Percentiles rank a stretch among this genome's conserved stretches.
Evolutionary conservation across 2,797 vertebrate genomes (phyloP).

Genomic region (Ctenosaura bakeri): DNA sequence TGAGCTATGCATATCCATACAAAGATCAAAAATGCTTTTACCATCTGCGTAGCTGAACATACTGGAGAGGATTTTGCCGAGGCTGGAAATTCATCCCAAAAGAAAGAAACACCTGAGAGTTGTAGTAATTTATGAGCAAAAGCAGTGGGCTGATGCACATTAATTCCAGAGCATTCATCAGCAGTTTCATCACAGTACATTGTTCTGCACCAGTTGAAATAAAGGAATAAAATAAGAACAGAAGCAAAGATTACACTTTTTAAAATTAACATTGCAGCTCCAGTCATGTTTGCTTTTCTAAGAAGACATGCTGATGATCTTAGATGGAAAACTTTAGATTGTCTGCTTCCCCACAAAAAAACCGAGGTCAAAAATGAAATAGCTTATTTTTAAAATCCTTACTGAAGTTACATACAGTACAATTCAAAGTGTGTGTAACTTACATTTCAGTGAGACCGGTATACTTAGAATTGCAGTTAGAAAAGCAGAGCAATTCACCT

Average conservation of each 20-base stretch:
- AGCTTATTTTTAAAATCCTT: not conserved
- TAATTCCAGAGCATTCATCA: conserved; percentile 91
- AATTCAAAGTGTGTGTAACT: not conserved
- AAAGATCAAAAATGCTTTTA: conserved; percentile 76
- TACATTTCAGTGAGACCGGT: no score
- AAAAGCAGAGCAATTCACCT: not conserved
- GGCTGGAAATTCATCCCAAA: conserved; percentile 97
- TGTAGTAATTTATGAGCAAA: conserved; percentile 95
- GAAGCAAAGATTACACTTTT: not conserved
- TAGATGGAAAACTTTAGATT: not conserved
- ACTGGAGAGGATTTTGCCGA: conserved; percentile 89
- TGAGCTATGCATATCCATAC: not conserved
- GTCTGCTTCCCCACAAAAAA: not conserved
- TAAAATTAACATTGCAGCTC: not conserved
- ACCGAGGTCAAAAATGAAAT: not conserved
- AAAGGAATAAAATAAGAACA: conserved; percentile 56
- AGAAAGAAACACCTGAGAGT: conserved; percentile 91
- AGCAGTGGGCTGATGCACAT: conserved; percentile 94
- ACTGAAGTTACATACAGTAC: not conserved
- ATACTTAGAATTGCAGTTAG: not conserved
- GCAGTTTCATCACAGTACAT: conserved; percentile 94
- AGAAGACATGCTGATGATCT: not conserved
- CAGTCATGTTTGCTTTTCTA: not conserved
- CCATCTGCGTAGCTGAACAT: conserved; percentile 89
- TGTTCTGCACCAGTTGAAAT: conserved; percentile 83